Conservation (phyloP, 2,113 vertebrate genomes). For the Patagioenas fasciata region DNA sequence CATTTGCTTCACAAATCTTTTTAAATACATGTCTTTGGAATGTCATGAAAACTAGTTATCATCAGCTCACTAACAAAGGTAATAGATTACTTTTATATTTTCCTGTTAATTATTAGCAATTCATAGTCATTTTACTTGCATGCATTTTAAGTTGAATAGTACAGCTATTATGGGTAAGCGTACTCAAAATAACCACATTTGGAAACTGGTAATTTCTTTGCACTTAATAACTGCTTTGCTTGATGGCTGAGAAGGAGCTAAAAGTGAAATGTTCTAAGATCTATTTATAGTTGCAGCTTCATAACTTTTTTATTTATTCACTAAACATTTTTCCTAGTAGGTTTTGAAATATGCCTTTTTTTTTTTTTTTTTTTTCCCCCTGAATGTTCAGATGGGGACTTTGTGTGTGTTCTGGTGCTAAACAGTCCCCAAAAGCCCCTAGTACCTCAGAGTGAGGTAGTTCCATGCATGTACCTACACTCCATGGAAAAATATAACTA, state of each 20-base stretch:
- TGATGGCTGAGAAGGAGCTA: conserved; percentile 23
- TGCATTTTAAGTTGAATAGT: conserved; percentile 42
- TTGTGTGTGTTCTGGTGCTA: not conserved
- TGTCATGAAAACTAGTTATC: conserved; percentile 46
- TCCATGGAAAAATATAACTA: not conserved
- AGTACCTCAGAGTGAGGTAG: not conserved
- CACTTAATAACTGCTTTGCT: conserved; percentile 55
- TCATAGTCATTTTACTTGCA: conserved; percentile 41
- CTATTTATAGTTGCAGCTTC: conserved; percentile 21
- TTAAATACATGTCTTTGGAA: conserved; percentile 40
- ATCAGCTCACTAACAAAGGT: conserved; percentile 56
- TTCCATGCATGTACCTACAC: not conserved
- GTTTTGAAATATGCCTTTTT: conserved; percentile 25
- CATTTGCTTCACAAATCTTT: conserved; percentile 31
- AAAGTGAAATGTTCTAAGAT: conserved; percentile 28
- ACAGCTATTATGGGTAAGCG: conserved; percentile 54
- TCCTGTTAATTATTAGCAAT: conserved; percentile 50
- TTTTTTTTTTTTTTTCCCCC: not conserved
- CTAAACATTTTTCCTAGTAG: not conserved
- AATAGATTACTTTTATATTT: conserved; percentile 54
- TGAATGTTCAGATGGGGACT: not conserved
- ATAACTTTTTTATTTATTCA: conserved; percentile 10
- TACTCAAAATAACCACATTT: conserved; percentile 54
- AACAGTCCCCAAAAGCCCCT: not conserved
- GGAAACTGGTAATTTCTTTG: conserved; percentile 50